Percentiles rank a stretch among this genome's conserved stretches.
These are phyloP conservation scores for Enteromius viviparus DNA, from an alignment of 2,797 vertebrate genomes.

Conservation along the genomic window DNA sequence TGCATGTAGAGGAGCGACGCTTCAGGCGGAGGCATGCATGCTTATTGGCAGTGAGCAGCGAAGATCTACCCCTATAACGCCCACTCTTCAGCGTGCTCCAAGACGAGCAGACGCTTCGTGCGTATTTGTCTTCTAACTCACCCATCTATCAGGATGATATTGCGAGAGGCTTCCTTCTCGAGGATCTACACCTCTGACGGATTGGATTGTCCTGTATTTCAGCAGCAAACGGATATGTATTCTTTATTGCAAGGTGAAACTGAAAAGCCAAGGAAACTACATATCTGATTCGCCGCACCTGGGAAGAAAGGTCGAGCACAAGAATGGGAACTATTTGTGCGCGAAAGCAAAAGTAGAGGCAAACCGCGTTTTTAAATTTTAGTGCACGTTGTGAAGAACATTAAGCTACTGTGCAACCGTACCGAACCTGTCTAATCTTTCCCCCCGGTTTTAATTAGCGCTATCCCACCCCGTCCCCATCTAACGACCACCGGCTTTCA, in stretches of 20 bases:
- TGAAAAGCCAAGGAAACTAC: constrained; percentile 35
- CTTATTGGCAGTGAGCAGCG: constrained; percentile 37
- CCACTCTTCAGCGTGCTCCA: constrained; percentile 47
- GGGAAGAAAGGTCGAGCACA: constrained; percentile 37
- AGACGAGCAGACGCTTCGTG: constrained; percentile 39
- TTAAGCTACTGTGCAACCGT: constrained; percentile 18
- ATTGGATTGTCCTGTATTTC: constrained; percentile 30
- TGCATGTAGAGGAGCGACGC: constrained; percentile 6
- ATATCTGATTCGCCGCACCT: constrained; percentile 45
- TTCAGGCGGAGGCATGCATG: constrained; percentile 30
- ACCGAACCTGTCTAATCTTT: constrained; percentile 18
- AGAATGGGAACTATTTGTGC: constrained; percentile 40
- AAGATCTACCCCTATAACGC: constrained; percentile 50
- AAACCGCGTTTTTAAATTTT: background rate
- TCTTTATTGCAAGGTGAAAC: constrained; percentile 36
- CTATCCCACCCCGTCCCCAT: constrained; percentile 3
- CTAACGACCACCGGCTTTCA: constrained; percentile 34
- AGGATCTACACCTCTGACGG: constrained; percentile 48
- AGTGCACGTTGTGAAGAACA: constrained; percentile 26
- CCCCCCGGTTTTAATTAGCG: constrained; percentile 15
- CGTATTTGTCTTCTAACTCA: constrained; percentile 37
- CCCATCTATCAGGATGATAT: constrained; percentile 30
- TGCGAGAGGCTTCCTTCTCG: constrained; percentile 32
- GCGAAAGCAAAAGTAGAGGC: constrained; percentile 21
- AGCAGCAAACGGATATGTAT: constrained; percentile 41